These are phyloP conservation scores for Hystrix brachyura DNA, from an alignment of 2,113 vertebrate genomes.

Conservation along the genomic window DNA sequence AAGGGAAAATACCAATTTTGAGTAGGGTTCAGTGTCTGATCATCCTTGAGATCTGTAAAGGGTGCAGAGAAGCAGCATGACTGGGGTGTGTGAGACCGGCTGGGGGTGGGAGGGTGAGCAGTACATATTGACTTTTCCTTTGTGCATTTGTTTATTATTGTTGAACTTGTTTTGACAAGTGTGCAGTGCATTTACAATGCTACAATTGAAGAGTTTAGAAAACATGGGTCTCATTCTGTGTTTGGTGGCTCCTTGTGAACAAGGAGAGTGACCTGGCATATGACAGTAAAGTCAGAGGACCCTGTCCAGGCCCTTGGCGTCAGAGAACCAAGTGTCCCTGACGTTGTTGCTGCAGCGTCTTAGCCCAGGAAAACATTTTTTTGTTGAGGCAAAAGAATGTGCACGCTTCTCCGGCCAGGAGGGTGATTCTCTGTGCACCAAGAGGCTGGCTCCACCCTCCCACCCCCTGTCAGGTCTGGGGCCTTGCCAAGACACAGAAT, in stretches of 20 bases:
- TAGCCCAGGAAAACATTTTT: not conserved
- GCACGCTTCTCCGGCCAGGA: not conserved
- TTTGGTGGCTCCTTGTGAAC: not conserved
- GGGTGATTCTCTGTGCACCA: not conserved
- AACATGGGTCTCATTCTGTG: rapidly evolving
- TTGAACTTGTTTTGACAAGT: not conserved
- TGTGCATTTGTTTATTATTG: not conserved
- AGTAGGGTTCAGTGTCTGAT: too few relatives aligned
- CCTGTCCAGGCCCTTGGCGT: not conserved
- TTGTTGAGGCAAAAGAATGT: not conserved
- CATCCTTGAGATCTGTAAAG: not conserved
- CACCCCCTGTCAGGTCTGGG: not conserved
- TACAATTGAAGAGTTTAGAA: not conserved
- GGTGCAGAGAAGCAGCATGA: not conserved
- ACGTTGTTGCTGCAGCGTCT: rapidly evolving
- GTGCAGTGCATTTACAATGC: not conserved
- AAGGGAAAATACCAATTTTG: not conserved
- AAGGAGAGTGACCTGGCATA: rapidly evolving
- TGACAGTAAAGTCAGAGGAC: rapidly evolving
- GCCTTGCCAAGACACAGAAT: not conserved
- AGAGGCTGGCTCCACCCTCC: not conserved
- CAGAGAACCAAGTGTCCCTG: not conserved
- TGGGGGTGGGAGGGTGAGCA: rapidly evolving
- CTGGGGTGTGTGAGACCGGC: rapidly evolving
- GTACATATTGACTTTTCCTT: not conserved